Conservation (phyloP, 2,888 invertebrate species). For the Acronicta aceris region DNA sequence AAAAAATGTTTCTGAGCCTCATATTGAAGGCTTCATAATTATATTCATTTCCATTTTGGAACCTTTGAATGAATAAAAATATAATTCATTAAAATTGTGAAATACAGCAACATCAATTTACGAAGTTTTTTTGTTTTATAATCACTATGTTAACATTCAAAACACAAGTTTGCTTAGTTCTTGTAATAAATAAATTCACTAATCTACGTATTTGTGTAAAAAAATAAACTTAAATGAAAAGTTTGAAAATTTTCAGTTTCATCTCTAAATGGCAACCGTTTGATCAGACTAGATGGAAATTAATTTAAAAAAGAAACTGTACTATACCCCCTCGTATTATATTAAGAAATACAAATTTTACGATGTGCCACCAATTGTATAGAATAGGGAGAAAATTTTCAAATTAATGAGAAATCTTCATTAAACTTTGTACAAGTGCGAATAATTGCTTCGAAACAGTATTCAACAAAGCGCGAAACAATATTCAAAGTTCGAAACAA, state of each 20-base stretch:
- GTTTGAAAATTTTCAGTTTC: conserved; percentile 3
- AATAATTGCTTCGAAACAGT: no score
- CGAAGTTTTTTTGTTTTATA: no score
- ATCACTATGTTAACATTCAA: neutral
- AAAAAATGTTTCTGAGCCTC: no score
- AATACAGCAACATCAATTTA: no score
- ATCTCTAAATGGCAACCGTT: conserved; percentile 30
- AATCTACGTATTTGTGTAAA: no score
- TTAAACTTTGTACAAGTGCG: no score
- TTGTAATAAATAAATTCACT: neutral
- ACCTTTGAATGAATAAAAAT: no score
- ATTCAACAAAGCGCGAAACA: neutral
- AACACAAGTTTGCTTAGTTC: neutral
- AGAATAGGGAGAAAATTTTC: neutral
- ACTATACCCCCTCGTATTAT: neutral
- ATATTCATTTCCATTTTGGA: no score
- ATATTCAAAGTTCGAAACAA: neutral
- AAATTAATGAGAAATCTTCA: no score
- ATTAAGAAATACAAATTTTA: conserved; percentile 7
- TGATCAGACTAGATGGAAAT: conserved; percentile 38
- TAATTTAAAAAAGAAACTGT: neutral
- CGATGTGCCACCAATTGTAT: conserved; percentile 8
- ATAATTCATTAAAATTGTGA: no score
- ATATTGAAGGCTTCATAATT: no score
- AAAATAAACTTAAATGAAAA: neutral